phyloP scores from a whole-genome alignment of 1,140 invertebrate genomes.

The Holotrichia oblita region DNA sequence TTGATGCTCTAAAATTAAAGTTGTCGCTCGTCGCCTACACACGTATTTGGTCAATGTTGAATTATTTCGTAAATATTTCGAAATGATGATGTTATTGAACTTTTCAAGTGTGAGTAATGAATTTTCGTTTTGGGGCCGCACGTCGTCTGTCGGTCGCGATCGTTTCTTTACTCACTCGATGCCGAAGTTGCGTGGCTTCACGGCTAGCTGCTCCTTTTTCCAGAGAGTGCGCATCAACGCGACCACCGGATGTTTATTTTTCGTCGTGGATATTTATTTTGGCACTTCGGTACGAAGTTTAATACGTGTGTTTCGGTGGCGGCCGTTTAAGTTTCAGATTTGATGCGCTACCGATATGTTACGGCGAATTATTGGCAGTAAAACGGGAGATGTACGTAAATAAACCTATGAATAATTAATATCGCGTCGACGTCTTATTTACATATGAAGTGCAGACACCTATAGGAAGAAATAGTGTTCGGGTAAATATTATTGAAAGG shows the following conservation, averaged over 20 bases:
- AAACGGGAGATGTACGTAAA: constrained; percentile 1
- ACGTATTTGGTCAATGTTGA: constrained; percentile 1
- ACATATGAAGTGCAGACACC: neutral
- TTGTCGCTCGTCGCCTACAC: constrained; percentile 14
- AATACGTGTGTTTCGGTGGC: neutral
- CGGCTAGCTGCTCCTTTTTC: neutral
- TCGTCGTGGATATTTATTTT: constrained; percentile 17
- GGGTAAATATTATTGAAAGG: neutral
- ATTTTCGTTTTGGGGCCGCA: neutral
- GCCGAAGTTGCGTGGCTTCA: neutral
- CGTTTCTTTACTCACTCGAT: neutral
- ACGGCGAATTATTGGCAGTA: constrained; percentile 6
- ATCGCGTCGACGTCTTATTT: neutral
- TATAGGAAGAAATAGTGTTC: neutral
- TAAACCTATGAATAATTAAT: constrained; percentile 1
- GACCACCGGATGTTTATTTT: constrained; percentile 16
- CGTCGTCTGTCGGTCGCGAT: neutral
- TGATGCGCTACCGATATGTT: constrained; percentile 16
- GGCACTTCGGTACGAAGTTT: constrained; percentile 6
- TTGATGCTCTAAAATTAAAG: constrained; percentile 17
- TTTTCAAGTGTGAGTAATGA: constrained; percentile 3
- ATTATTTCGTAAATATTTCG: constrained; percentile 14
- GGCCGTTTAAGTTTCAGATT: constrained; percentile 3
- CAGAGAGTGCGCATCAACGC: neutral
- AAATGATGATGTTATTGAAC: constrained; percentile 18